Conservation (phyloP, 2,797 vertebrate species). For the Rousettus madagascariensis region DNA sequence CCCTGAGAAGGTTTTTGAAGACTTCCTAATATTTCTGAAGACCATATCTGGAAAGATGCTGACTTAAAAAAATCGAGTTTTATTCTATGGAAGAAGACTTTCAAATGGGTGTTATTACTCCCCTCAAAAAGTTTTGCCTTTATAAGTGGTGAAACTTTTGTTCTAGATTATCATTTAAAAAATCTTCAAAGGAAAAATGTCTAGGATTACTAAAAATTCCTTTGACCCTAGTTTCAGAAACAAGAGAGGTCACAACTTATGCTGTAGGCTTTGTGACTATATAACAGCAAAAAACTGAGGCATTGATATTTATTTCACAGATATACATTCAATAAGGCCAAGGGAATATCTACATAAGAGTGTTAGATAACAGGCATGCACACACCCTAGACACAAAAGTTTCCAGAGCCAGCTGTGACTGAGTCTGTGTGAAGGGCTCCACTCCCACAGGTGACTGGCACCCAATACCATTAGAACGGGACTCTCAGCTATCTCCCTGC, state of each 20-base stretch:
- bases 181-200: background rate
- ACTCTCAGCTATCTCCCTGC: no score
- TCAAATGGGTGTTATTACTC: background rate
- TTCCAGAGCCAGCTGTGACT: background rate
- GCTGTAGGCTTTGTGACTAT: background rate
- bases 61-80: background rate
- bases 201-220: background rate
- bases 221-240: background rate
- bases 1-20: background rate
- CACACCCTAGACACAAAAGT: background rate
- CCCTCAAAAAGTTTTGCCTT: background rate
- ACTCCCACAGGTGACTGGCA: no score
- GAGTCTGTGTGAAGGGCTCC: background rate
- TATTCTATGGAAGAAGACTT: background rate
- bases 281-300: background rate
- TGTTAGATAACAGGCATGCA: background rate
- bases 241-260: background rate
- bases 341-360: background rate
- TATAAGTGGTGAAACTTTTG: background rate
- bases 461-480: no score
- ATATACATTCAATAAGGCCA: background rate
- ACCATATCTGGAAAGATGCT: background rate
- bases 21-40: background rate
- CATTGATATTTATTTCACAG: background rate
- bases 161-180: slow-evolving; percentile 3